Base-by-base conservation (phyloP, 2,113 vertebrate genomes). In the Talpa occidentalis region DNA sequence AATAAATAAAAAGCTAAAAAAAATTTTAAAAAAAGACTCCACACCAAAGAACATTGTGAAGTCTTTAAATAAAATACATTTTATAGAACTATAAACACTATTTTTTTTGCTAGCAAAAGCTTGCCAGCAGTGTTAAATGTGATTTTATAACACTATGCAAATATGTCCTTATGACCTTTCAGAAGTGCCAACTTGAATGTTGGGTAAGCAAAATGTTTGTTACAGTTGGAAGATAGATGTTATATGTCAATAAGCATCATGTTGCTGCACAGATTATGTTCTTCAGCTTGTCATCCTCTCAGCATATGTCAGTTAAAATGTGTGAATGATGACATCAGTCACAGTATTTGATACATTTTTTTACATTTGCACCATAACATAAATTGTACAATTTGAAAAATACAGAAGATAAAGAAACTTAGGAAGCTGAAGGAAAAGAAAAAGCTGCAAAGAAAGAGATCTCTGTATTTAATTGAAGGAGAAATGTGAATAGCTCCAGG, bases 261-360 rank as follows among this genome's bases (percentile, higher is more conserved):
- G 47, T 40, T n/a, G 37, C 24, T 73, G 6, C 47, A 90, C 37
- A 60, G 83, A 95, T 60, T 80, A 69, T 59, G 44, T 69, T 92
- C 54, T 60, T 73, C 81, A 90, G 16, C 35, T 80, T 93, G 44
- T 87, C 87, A 82, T 87, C n/a, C 5, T 90, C 85, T 66, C 64
- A 67, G 37, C 54, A 84, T 70, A 88, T 92, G 60, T 77, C 95
- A 96, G 32, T 95, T 91, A 80, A 95, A 79, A 94, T 88, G 69
- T 94, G 64, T 91, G 74, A 92, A 12, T 74, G 7, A 28, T 81
- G 77, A 87, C 74, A 90, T 87, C 49, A 89, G 69, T 62, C 22
- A 21, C 32, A 86, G 30, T 14, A 49, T 14, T 30, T 88, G 40
- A 69, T 19, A 16, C 74, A n/a, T 83, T 83, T 40, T 73, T 87